phyloP scores from a whole-genome alignment of 2,113 vertebrate species.

The Sporophila hypoxantha region DNA sequence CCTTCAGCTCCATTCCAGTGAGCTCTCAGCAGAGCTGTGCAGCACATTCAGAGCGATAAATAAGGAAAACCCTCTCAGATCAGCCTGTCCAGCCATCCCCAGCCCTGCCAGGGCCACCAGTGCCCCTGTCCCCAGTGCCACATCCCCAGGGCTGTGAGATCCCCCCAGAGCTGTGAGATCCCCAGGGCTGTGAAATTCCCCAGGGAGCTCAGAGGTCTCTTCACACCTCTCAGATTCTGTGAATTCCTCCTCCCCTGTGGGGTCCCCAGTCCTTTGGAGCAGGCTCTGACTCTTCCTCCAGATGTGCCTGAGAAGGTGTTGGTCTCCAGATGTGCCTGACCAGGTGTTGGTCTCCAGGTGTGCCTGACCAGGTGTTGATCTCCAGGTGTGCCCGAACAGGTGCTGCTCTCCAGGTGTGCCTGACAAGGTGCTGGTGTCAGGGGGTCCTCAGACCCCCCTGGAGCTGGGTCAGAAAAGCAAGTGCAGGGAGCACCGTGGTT shows the following conservation, averaged over 20 bases:
- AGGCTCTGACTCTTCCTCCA: not conserved
- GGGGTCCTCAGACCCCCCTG: not conserved
- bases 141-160: not conserved
- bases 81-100: rapidly evolving
- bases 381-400: not conserved
- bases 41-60: not conserved
- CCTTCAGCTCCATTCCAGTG: too few species aligned
- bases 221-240: rapidly evolving
- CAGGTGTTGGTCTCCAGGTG: not conserved
- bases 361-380: too few species aligned
- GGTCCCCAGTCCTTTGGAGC: not conserved
- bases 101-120: not conserved
- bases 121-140: not conserved
- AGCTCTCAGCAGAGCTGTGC: rapidly evolving
- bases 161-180: not conserved
- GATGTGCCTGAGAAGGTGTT: too few species aligned
- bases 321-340: too few species aligned
- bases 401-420: too few species aligned
- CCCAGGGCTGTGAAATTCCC: not conserved
- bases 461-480: not conserved
- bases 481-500: rapidly evolving
- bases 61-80: rapidly evolving
- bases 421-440: rapidly evolving
- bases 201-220: rapidly evolving
- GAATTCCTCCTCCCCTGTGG: not conserved